These are phyloP conservation scores for Magallana angulata DNA, from an alignment of 1,140 invertebrate genomes.

Conservation along the genomic window DNA sequence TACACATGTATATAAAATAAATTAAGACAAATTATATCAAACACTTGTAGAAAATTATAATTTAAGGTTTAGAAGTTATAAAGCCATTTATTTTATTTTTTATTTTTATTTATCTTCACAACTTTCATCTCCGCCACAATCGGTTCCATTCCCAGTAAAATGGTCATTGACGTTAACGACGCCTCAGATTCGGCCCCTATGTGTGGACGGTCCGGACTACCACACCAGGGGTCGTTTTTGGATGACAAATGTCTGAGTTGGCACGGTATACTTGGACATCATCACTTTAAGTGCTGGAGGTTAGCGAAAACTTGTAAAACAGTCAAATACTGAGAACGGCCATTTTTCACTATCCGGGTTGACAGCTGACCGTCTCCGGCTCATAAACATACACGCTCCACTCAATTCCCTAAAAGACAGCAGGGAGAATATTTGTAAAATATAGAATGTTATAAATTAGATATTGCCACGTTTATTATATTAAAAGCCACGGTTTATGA, in stretches of 20 bases:
- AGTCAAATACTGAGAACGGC: neutral
- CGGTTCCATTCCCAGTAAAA: no score
- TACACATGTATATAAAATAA: no score
- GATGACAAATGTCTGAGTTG: conserved; percentile 4
- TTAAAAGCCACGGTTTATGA: no score
- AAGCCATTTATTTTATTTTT: no score
- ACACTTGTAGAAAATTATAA: no score
- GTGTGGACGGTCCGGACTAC: no score
- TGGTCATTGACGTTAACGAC: no score
- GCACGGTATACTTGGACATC: conserved; percentile 15
- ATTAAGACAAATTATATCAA: no score
- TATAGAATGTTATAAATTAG: neutral
- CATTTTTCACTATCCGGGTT: neutral
- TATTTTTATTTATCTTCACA: no score
- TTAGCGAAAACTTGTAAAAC: conserved; percentile 31
- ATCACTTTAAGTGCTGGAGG: conserved; percentile 35
- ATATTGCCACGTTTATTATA: neutral
- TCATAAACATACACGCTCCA: conserved; percentile 1
- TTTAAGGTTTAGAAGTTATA: no score
- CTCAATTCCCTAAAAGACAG: neutral
- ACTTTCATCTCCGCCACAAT: no score
- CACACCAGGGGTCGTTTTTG: neutral
- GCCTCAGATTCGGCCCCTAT: no score
- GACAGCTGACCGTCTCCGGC: conserved; percentile 18
- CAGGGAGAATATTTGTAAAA: neutral